phyloP scores from a whole-genome alignment of 1,140 invertebrate genomes.

The Heliconius congener region DNA sequence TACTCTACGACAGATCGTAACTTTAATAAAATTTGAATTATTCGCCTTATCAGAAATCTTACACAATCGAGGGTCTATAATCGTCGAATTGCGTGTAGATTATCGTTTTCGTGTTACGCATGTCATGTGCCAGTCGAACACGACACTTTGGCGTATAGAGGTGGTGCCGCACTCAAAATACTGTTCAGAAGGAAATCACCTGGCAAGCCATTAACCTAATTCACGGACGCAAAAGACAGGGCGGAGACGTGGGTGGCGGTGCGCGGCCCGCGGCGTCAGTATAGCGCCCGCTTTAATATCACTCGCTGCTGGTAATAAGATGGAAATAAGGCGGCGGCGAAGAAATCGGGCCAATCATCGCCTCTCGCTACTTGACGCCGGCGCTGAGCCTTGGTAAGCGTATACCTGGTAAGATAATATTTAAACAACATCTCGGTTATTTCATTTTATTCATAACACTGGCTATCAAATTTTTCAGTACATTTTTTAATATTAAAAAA shows the following conservation, averaged over 20 bases:
- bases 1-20: slow-evolving; percentile 48
- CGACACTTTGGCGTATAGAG: slow-evolving; percentile 58
- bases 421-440: slow-evolving; percentile 41
- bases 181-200: slow-evolving; percentile 78
- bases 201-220: slow-evolving; percentile 81
- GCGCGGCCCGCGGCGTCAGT: slow-evolving; percentile 53
- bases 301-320: slow-evolving; percentile 76
- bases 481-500: not conserved
- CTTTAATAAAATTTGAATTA: slow-evolving; percentile 45
- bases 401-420: slow-evolving; percentile 42
- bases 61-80: slow-evolving; percentile 38
- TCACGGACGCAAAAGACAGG: slow-evolving; percentile 77
- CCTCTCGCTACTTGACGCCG: slow-evolving; percentile 44
- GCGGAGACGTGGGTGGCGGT: slow-evolving; percentile 72
- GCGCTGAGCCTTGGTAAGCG: slow-evolving; percentile 43
- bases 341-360: slow-evolving; percentile 75
- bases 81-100: slow-evolving; percentile 44
- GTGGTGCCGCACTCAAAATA: slow-evolving; percentile 70
- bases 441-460: slow-evolving; percentile 27
- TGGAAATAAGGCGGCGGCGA: slow-evolving; percentile 77
- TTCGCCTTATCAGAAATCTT: slow-evolving; percentile 40
- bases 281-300: slow-evolving; percentile 76
- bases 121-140: slow-evolving; percentile 51
- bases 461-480: not conserved
- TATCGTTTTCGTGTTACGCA: slow-evolving; percentile 46